Conservation (phyloP, 2,888 invertebrate genomes). For the Seira sanloemensis region DNA sequence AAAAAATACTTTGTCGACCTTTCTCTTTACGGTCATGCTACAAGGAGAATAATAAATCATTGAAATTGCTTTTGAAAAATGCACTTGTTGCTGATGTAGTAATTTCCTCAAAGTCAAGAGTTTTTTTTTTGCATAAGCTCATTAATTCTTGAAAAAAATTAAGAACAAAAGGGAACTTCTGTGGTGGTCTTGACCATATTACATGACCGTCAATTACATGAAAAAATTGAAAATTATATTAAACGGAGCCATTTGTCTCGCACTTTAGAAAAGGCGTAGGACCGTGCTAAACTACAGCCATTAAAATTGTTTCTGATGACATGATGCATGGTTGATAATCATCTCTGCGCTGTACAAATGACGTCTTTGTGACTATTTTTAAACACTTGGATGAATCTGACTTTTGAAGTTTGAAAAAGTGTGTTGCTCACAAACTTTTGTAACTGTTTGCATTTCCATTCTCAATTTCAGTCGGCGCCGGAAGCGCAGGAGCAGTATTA, state of each 20-base stretch:
- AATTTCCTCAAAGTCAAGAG: no score
- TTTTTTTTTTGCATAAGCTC: no score
- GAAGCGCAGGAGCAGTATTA: slow-evolving; percentile 55
- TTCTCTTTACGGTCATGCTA: not conserved
- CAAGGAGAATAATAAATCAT: not conserved
- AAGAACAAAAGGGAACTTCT: not conserved
- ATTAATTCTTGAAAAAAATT: not conserved
- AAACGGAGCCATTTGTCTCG: no score
- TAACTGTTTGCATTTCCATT: not conserved
- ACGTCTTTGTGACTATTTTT: no score
- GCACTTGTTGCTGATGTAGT: not conserved
- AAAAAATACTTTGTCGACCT: no score
- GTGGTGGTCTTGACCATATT: not conserved
- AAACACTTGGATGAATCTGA: no score
- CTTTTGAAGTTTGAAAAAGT: no score
- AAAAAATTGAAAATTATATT: not conserved
- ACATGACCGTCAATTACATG: not conserved
- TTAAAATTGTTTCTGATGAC: no score
- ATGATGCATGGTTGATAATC: no score
- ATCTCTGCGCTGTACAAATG: no score
- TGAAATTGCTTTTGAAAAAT: not conserved
- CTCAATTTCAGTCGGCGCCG: slow-evolving; percentile 54
- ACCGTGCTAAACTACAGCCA: not conserved
- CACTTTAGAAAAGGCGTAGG: not conserved
- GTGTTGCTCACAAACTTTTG: no score